These are phyloP conservation scores for Toxonevra muliebris DNA, from an alignment of 2,888 invertebrate genomes.

Conservation along the genomic window DNA sequence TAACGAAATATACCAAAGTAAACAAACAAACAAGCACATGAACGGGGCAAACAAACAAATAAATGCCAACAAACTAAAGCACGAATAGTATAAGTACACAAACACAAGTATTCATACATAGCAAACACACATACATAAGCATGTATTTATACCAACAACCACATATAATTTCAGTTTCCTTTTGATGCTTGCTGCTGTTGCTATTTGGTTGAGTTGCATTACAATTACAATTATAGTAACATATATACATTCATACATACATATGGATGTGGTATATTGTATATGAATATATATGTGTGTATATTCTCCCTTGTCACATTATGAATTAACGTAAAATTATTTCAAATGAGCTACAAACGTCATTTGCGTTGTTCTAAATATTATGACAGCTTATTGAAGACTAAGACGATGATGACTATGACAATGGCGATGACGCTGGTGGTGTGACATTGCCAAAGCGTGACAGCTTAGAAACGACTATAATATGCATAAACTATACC, in stretches of 20 bases:
- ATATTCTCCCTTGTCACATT: not conserved
- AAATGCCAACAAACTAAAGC: not conserved
- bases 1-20: not conserved
- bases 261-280: not conserved
- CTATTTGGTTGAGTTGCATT: not conserved
- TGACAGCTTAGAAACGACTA: not conserved
- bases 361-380: conserved; percentile 18
- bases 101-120: conserved; percentile 27
- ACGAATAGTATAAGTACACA: not conserved
- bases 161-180: conserved; percentile 3
- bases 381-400: conserved; percentile 6
- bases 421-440: not conserved
- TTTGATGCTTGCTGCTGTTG: conserved; percentile 1
- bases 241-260: not conserved
- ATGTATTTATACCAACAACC: not conserved
- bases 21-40: not conserved
- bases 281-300: not conserved
- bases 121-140: conserved; percentile 24
- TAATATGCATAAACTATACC: not conserved
- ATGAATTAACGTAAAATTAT: conserved; percentile 16
- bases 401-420: not conserved
- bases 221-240: not conserved
- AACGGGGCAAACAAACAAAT: not conserved
- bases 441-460: not conserved
- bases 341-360: conserved; percentile 21